Percentiles rank a stretch among this genome's conserved stretches.
Evolutionary conservation across 2,113 vertebrate genomes (phyloP).

Genomic region (Orycteropus afer): DNA sequence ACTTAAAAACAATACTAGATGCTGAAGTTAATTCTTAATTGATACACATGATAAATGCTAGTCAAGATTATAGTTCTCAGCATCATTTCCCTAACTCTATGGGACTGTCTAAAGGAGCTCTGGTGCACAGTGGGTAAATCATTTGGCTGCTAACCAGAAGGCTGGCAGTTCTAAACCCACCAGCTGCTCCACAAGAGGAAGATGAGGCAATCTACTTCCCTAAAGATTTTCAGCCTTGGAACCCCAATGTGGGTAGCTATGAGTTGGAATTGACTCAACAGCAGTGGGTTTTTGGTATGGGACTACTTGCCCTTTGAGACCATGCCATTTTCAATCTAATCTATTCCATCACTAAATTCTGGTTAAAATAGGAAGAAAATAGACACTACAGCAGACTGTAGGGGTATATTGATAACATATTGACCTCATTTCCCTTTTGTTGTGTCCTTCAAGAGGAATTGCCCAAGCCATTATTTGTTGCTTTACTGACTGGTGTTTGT

Average conservation of each 20-base stretch:
- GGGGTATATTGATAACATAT: rapidly evolving
- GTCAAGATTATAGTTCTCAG: not conserved
- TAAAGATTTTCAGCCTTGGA: no score
- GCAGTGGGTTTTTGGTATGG: no score
- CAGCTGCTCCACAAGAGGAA: no score
- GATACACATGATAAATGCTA: not conserved
- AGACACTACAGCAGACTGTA: not conserved
- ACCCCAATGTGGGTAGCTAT: no score
- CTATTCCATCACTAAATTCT: not conserved
- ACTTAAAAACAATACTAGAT: not conserved
- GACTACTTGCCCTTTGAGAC: not conserved
- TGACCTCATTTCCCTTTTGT: not conserved
- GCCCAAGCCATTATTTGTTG: not conserved
- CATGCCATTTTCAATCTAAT: not conserved
- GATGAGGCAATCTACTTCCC: no score
- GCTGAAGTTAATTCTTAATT: not conserved
- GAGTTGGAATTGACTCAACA: no score
- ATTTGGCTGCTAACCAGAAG: no score
- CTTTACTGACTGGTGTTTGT: not conserved
- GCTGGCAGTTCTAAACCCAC: no score
- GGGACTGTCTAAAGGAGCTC: no score
- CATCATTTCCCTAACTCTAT: not conserved
- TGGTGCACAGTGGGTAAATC: no score
- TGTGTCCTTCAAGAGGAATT: not conserved
- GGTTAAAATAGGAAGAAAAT: not conserved